Evolutionary conservation across 2,113 vertebrate genomes (phyloP).

Genomic region (Castor canadensis): DNA sequence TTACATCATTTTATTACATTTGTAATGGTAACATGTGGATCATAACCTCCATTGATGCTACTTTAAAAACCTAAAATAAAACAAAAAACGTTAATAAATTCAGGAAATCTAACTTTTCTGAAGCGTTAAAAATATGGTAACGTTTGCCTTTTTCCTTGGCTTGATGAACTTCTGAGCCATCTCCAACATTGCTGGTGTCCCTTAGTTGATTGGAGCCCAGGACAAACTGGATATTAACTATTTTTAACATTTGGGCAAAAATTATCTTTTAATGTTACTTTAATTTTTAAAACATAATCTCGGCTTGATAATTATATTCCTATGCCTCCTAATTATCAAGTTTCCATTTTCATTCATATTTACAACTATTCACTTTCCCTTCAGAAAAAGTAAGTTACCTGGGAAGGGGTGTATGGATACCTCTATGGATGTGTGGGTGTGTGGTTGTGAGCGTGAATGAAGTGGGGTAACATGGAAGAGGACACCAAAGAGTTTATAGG

Average conservation of each 20-base stretch:
- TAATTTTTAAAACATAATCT: background rate
- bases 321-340: background rate
- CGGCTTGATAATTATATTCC: background rate
- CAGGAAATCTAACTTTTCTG: background rate
- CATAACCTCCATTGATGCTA: slow-evolving; percentile 22
- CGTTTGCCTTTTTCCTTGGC: background rate
- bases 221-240: background rate
- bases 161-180: background rate
- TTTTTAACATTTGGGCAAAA: background rate
- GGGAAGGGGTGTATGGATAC: too few species aligned
- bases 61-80: background rate
- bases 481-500: background rate
- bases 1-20: background rate
- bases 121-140: slow-evolving; percentile 41
- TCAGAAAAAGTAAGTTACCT: background rate
- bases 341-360: background rate
- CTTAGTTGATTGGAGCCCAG: background rate
- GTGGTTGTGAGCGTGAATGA: background rate
- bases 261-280: background rate
- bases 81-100: slow-evolving; percentile 36
- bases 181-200: background rate
- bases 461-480: background rate
- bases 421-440: background rate
- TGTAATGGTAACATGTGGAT: background rate
- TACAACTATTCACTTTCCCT: background rate